A percentile compares a stretch with the other conserved stretches of the same genome.
phyloP scores from a whole-genome alignment of 2,888 invertebrate species.

The Xanthorhoe spadicearia region DNA sequence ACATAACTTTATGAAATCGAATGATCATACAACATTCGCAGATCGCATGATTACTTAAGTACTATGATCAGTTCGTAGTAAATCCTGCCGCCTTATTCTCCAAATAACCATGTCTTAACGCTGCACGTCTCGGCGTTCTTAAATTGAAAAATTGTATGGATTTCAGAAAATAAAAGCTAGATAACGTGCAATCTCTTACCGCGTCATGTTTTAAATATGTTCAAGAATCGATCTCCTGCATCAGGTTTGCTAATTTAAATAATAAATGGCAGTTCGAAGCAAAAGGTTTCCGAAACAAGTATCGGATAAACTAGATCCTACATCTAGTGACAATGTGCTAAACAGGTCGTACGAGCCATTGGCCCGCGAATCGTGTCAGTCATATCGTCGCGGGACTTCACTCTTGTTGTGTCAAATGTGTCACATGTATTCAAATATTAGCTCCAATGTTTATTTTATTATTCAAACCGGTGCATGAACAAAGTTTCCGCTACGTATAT shows the following conservation, averaged over 20 bases:
- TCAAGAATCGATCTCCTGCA: too few species aligned
- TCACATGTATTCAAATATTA: constrained; percentile 2
- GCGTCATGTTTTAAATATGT: too few species aligned
- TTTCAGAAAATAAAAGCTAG: too few species aligned
- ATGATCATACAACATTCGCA: not conserved
- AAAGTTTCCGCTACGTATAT: constrained; percentile 2
- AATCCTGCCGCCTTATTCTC: too few species aligned
- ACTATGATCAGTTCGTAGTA: not conserved
- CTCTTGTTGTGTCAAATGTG: not conserved
- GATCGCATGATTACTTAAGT: constrained; percentile 9
- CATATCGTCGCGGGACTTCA: not conserved
- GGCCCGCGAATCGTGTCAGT: not conserved
- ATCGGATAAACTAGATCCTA: constrained; percentile 1
- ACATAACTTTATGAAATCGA: not conserved
- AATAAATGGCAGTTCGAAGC: constrained; percentile 10
- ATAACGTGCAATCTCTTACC: too few species aligned
- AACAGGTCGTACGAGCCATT: constrained; percentile 3
- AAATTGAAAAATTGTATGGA: too few species aligned
- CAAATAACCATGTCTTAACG: too few species aligned
- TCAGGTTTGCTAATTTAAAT: constrained; percentile 10
- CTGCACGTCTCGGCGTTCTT: too few species aligned
- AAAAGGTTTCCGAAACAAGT: constrained; percentile 17
- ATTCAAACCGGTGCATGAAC: constrained; percentile 12
- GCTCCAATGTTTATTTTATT: constrained; percentile 10
- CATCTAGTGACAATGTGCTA: constrained; percentile 1